Conservation (phyloP, 2,797 vertebrate species). For the Decapterus maruadsi region DNA sequence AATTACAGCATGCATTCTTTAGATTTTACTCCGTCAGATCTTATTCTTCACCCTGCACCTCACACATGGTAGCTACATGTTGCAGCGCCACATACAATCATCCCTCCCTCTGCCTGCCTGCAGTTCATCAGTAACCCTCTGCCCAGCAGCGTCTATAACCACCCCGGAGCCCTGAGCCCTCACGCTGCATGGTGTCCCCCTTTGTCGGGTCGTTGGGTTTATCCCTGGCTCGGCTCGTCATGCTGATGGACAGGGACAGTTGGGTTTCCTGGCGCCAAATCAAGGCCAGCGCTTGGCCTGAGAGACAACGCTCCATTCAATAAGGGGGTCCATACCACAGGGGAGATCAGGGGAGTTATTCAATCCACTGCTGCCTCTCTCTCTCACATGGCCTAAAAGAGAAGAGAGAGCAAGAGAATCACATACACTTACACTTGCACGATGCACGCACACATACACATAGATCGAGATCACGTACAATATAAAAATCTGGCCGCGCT, state of each 20-base stretch:
- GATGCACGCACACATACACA: constrained; percentile 4
- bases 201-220: constrained; percentile 65
- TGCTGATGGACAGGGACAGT: constrained; percentile 79
- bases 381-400: constrained; percentile 35
- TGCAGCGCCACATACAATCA: no score
- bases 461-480: constrained; percentile 32
- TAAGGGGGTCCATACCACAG: constrained; percentile 60
- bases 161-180: constrained; percentile 1
- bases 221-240: constrained; percentile 55
- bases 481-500: constrained; percentile 19
- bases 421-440: not conserved
- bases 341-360: constrained; percentile 62
- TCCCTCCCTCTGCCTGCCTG: not conserved
- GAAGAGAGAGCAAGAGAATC: not conserved
- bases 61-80: not conserved
- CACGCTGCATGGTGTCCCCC: constrained; percentile 18
- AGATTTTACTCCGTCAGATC: not conserved
- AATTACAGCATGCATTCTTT: no score
- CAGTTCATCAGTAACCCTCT: not conserved
- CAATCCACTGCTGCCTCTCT: constrained; percentile 50
- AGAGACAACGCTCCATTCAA: constrained; percentile 73
- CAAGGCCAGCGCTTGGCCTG: constrained; percentile 62
- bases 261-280: constrained; percentile 73
- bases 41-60: not conserved
- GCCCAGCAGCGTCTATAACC: not conserved